phyloP scores from a whole-genome alignment of 2,888 invertebrate species.

The Melieria omissa region DNA sequence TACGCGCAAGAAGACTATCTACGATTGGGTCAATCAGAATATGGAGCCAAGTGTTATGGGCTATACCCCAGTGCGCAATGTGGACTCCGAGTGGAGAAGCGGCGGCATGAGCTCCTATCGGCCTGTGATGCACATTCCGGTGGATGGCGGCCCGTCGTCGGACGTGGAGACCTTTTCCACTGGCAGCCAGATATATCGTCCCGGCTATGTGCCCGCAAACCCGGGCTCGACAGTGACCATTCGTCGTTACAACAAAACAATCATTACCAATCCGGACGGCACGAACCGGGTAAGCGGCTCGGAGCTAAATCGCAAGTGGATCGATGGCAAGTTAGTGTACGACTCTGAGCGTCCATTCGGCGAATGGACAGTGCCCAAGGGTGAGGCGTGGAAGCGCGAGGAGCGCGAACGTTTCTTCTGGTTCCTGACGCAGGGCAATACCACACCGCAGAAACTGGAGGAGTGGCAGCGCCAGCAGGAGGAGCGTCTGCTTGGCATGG shows the following conservation, averaged over 20 bases:
- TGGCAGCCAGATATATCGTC: constrained; percentile 41
- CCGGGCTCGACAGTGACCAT: constrained; percentile 55
- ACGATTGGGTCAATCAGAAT: constrained; percentile 55
- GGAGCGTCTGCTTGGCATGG: constrained; percentile 58
- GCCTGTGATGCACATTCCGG: constrained; percentile 48
- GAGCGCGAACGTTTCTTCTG: constrained; percentile 64
- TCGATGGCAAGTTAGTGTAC: constrained; percentile 59
- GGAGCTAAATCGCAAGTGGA: constrained; percentile 59
- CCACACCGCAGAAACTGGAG: constrained; percentile 52
- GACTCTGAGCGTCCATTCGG: constrained; percentile 60
- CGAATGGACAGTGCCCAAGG: constrained; percentile 51
- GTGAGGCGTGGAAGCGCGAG: constrained; percentile 63
- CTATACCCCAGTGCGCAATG: constrained; percentile 59
- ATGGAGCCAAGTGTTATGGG: constrained; percentile 58
- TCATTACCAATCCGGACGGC: constrained; percentile 57
- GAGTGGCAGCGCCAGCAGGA: constrained; percentile 63
- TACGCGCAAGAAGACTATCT: constrained; percentile 51
- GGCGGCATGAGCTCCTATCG: constrained; percentile 36
- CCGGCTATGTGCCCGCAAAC: constrained; percentile 30
- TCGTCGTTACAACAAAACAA: constrained; percentile 56
- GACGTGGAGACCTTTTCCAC: constrained; percentile 44
- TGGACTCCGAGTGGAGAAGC: constrained; percentile 44
- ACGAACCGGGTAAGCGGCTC: constrained; percentile 56
- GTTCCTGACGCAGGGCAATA: constrained; percentile 52
- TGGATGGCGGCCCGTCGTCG: constrained; percentile 39